These are phyloP conservation scores for Philaenus spumarius DNA, from an alignment of 1,140 invertebrate species.

Conservation along the genomic window DNA sequence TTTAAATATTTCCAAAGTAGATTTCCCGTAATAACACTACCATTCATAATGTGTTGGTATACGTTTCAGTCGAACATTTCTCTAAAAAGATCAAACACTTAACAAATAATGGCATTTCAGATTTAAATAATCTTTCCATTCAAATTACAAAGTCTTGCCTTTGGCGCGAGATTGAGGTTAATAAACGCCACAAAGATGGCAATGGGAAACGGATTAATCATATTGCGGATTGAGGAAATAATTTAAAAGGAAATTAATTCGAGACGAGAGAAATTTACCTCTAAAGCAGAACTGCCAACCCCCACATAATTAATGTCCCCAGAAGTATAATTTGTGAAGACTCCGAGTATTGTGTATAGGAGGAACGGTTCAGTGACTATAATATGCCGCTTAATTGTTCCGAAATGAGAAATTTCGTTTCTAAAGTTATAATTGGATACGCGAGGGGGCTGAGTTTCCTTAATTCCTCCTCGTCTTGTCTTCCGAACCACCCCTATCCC, in stretches of 20 bases:
- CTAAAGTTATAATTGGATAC: constrained; percentile 31
- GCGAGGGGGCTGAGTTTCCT: constrained; percentile 17
- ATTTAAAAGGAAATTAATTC: constrained; percentile 6
- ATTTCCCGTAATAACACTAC: too few species aligned
- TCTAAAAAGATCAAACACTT: too few species aligned
- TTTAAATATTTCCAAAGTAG: too few species aligned
- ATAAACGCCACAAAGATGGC: too few species aligned
- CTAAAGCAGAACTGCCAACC: constrained; percentile 3
- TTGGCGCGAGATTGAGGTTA: too few species aligned
- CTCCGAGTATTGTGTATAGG: constrained; percentile 18
- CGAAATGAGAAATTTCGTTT: constrained; percentile 32
- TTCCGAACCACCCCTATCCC: not conserved
- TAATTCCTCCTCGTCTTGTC: constrained; percentile 13
- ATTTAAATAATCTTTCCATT: too few species aligned
- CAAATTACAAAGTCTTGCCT: too few species aligned
- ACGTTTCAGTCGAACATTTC: too few species aligned
- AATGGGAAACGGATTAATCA: constrained; percentile 3
- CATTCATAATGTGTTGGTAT: too few species aligned
- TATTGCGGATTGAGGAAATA: constrained; percentile 3
- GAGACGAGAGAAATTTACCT: constrained; percentile 15
- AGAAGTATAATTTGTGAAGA: constrained; percentile 21
- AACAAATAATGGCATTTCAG: too few species aligned
- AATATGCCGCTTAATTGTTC: constrained; percentile 29
- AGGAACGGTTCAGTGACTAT: constrained; percentile 19
- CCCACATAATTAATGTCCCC: constrained; percentile 21